These are phyloP conservation scores for Onychomys leucogaster DNA, from an alignment of 2,797 vertebrate genomes.

Conservation along the genomic window DNA sequence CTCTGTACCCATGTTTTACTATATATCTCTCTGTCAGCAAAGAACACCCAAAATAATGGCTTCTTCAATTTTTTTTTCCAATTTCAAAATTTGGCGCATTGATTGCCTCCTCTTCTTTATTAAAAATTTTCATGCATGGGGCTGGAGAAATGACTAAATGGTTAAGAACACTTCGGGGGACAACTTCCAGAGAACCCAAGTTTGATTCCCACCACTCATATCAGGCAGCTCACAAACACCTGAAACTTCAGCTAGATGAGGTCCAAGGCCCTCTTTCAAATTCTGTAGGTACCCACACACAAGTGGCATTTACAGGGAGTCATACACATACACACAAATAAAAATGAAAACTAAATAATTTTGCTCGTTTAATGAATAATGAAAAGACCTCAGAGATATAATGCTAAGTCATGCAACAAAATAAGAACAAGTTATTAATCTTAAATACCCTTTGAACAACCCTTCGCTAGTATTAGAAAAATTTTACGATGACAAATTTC, in stretches of 20 bases:
- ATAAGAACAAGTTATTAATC: not conserved
- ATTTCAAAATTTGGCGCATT: constrained; percentile 4
- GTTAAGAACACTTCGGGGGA: not conserved
- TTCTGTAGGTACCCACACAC: not conserved
- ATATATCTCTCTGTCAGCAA: not conserved
- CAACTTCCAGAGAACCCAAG: not conserved
- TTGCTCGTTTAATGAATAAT: not conserved
- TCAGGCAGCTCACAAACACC: not conserved
- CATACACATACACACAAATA: not conserved
- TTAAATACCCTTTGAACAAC: not conserved
- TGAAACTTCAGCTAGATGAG: not conserved
- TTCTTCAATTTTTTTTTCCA: not conserved
- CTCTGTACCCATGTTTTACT: not conserved
- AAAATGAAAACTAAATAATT: not conserved
- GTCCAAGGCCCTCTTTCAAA: not conserved
- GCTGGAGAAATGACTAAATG: not conserved
- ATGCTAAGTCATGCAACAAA: not conserved
- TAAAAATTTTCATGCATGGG: not conserved
- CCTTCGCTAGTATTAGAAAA: not conserved
- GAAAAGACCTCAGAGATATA: not conserved
- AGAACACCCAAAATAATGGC: not conserved
- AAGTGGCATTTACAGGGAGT: not conserved
- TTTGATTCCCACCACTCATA: not conserved
- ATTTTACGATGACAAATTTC: not conserved
- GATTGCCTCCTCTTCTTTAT: not conserved